Percentiles rank a stretch among this genome's conserved stretches.
Conservation (phyloP, 2,113 vertebrate genomes). For the Coptodon bakossiorum region DNA sequence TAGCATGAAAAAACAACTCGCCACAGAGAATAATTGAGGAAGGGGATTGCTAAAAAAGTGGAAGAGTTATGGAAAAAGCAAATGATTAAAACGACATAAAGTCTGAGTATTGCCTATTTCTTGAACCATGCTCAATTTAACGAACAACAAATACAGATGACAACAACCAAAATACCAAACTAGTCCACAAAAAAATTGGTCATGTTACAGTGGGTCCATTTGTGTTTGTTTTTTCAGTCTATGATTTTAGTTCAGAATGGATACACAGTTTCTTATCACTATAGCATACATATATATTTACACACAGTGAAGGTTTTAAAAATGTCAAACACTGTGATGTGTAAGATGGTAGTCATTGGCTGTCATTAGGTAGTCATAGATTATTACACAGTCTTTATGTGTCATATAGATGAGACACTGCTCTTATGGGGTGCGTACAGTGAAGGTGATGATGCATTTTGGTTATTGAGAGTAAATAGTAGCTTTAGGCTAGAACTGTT, state of each 20-base stretch:
- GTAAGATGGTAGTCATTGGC: not conserved
- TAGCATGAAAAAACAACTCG: not conserved
- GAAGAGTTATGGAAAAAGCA: not conserved
- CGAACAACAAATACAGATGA: not conserved
- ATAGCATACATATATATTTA: not conserved
- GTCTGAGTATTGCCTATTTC: not conserved
- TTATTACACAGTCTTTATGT: not conserved
- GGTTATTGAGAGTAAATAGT: constrained; percentile 1
- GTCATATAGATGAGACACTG: not conserved
- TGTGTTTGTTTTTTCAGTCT: not conserved
- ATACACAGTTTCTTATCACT: not conserved
- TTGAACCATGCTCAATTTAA: not conserved
- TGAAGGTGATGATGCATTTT: not conserved
- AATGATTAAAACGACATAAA: not conserved
- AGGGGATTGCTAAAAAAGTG: not conserved
- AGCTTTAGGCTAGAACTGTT: not conserved
- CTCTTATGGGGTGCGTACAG: not conserved
- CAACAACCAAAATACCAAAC: not conserved
- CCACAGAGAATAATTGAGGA: not conserved
- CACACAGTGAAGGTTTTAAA: not conserved
- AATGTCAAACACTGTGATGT: not conserved
- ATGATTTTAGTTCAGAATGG: not conserved
- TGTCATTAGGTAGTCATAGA: not conserved
- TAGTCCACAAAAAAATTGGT: not conserved
- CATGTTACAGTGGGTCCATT: not conserved